Evolutionary conservation across 2,113 vertebrate species (phyloP), one percentile per base, ranked within the genome.

Genomic region (Pholis gunnellus): DNA sequence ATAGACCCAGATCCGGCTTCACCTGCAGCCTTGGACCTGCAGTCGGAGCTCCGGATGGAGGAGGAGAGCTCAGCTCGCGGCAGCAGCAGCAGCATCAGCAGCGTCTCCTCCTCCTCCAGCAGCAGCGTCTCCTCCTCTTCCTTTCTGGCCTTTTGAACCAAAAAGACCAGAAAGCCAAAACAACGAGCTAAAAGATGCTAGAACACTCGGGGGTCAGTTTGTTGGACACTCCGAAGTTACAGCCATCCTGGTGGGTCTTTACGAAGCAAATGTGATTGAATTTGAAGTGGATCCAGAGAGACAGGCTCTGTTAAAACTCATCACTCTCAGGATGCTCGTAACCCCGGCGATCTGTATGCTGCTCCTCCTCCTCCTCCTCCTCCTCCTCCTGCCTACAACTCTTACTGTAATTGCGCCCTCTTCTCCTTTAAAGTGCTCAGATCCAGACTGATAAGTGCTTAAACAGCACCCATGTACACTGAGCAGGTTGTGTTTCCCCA

Each of bases 341-440:
- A 81, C 40, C 50, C 4, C 10, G 15, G 54, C n/a, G 52, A 14
- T 22, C 29, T 7, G 7, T 20, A 59, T 22, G 4, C 18, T 31
- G 52, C 18, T 46, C 52, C 52, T 36, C 67, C 38, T 56, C 64
- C 13, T 29, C 64, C 11, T 44, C 50, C 38, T n/a, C 65, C n/a
- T 54, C 17, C 7, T 64, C 38, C 17, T 56, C 38, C 69, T 6
- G 38, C 64, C 56, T 78, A 57, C 71, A 50, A 50, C 72, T 75
- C 70, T 75, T 29, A 71, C 25, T 66, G 82, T 52, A 65, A 75
- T 71, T 71, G 50, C 66, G 38, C 42, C 59, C 71, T 42, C 27
- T 44, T 60, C 72, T 79, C 31, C 50, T 75, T 25, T 31, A 74
- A 76, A 66, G 29, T 34, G 11, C 57, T 78, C 34, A n/a, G 63